Conservation (phyloP, 2,888 invertebrate genomes). For the Agrotis ipsilon region DNA sequence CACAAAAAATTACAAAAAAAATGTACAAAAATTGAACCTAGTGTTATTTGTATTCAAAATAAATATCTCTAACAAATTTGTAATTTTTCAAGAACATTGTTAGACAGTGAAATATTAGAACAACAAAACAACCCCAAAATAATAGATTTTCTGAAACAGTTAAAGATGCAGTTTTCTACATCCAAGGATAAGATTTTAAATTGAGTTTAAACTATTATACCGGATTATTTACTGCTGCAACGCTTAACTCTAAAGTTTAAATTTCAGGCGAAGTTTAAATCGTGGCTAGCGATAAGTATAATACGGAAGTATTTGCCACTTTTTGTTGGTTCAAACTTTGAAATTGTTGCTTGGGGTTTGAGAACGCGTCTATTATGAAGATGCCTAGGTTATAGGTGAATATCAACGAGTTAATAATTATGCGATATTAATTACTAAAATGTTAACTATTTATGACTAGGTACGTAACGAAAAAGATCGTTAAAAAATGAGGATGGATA, state of each 20-base stretch:
- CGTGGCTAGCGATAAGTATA: conserved; percentile 45
- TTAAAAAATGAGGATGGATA: too few species aligned
- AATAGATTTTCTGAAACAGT: neutral
- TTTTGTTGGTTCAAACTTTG: conserved; percentile 13
- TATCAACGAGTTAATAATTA: too few species aligned
- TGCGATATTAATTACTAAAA: too few species aligned
- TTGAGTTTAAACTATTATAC: conserved; percentile 43
- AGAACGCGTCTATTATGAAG: neutral
- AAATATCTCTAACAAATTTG: too few species aligned
- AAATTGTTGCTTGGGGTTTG: neutral
- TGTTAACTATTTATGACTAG: too few species aligned
- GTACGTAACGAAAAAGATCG: too few species aligned
- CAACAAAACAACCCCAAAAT: neutral
- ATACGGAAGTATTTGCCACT: conserved; percentile 7
- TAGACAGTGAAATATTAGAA: too few species aligned
- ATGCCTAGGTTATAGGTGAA: neutral
- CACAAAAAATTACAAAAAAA: too few species aligned
- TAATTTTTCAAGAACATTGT: too few species aligned
- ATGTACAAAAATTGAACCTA: too few species aligned
- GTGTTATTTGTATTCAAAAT: too few species aligned
- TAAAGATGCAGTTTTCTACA: conserved; percentile 1
- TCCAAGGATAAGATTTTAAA: conserved; percentile 32
- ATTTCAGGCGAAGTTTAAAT: conserved; percentile 42
- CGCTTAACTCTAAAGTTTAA: conserved; percentile 45
- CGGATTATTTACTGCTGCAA: conserved; percentile 44